Evolutionary conservation across 2,888 invertebrate species (phyloP), one percentile per base, ranked within the genome.

Genomic region (Amphimallon solstitiale): DNA sequence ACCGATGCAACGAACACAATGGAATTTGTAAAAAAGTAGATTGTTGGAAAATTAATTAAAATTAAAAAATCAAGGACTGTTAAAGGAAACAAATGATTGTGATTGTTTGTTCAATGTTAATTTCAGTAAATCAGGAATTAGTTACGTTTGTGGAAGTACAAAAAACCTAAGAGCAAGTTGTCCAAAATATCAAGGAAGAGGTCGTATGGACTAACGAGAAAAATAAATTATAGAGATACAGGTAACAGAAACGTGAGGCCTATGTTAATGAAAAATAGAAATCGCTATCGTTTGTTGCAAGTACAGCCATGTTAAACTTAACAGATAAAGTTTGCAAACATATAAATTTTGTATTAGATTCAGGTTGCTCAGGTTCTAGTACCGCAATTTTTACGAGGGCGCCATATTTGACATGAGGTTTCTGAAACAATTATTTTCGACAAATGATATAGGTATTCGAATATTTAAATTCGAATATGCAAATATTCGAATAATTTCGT

Each of bases 11-110:
- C 49, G 9, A 46, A 74, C 9, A 71, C 68, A 4, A 67, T 74
- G 63, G 72, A 75, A 10, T 74, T 73, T 68, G 72, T 74, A 1
- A 75, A 75, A n/a, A 43, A 56, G 66, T 45, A 63, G 70, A 37
- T 46, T 72, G 29, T 51, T 71, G 7, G 71, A 73, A n/a, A n/a
- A n/a, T n/a, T n/a, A n/a, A n/a, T n/a, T n/a, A n/a, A n/a, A n/a
- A n/a, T n/a, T n/a, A n/a, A 65, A 65, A 49, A 59, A 66, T 45
- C 65, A 29, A 23, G 10, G 23, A 51, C 56, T 66, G 46, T 40
- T 48, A 7, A 34, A 52, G 5, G 65, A 23, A 46, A 35, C 51
- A 19, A 64, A 65, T 14, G 59, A n/a, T n/a, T n/a, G 64, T 49
- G 71, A 48, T 2, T 48, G 48, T n/a, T 29, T 29, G 2, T 48